Evolutionary conservation across 2,888 invertebrate species (phyloP).

Genomic region (Taphrorychus bicolor): DNA sequence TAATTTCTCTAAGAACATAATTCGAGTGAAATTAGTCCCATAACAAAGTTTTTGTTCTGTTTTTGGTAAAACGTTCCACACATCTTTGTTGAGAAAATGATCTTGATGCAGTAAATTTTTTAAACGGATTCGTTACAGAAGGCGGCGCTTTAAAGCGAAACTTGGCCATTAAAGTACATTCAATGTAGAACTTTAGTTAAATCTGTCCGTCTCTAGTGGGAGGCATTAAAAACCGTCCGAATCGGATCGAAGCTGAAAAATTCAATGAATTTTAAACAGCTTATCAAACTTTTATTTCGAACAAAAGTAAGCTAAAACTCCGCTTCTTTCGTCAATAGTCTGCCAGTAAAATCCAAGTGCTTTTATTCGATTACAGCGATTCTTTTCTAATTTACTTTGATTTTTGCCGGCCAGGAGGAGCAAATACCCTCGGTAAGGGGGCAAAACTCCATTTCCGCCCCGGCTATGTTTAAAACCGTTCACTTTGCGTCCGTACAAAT

Average conservation of each 20-base stretch:
- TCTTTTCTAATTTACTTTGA: not conserved
- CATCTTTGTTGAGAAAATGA: too few relatives aligned
- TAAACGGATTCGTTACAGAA: too few relatives aligned
- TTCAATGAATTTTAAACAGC: conserved; percentile 34
- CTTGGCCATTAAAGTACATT: too few relatives aligned
- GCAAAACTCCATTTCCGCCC: not conserved
- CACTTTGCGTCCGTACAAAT: conserved; percentile 1
- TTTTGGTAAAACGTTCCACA: too few relatives aligned
- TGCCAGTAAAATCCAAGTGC: not conserved
- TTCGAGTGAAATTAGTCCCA: too few relatives aligned
- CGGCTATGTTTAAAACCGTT: conserved; percentile 3
- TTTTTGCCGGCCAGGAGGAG: not conserved
- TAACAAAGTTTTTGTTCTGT: too few relatives aligned
- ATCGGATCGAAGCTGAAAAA: conserved; percentile 12
- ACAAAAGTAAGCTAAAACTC: not conserved
- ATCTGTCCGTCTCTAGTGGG: not conserved
- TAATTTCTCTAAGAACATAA: too few relatives aligned
- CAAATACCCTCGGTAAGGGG: not conserved
- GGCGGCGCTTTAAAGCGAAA: too few relatives aligned
- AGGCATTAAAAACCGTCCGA: not conserved
- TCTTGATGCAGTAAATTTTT: too few relatives aligned
- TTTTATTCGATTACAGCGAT: not conserved
- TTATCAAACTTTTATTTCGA: conserved; percentile 20
- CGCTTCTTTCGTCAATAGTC: not conserved
- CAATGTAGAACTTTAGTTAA: too few relatives aligned